Evolutionary conservation across 2,113 vertebrate species (phyloP).

Genomic region (Trogon melanurus): DNA sequence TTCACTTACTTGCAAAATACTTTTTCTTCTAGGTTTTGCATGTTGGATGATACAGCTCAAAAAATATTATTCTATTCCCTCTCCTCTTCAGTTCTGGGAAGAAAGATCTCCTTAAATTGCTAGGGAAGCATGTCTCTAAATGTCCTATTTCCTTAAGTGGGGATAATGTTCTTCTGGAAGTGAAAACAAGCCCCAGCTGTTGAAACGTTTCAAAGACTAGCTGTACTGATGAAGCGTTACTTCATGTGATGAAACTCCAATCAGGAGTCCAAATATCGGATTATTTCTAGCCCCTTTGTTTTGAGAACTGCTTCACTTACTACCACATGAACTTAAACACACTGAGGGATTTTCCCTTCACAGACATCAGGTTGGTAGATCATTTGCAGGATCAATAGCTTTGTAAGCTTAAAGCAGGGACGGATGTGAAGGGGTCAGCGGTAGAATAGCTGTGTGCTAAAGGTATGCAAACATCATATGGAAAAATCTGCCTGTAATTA

Average conservation of each 20-base stretch:
- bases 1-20: background rate
- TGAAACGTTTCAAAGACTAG: background rate
- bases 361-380: background rate
- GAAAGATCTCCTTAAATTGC: background rate
- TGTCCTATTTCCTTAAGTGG: slow-evolving; percentile 10
- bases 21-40: background rate
- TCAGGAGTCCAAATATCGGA: background rate
- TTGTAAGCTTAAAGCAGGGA: background rate
- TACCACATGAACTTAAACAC: background rate
- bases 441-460: background rate
- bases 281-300: background rate
- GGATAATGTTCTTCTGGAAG: background rate
- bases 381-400: background rate
- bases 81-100: background rate
- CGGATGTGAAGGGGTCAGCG: background rate
- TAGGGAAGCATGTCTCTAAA: background rate
- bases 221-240: background rate
- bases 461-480: background rate
- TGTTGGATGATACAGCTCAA: background rate
- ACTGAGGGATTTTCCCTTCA: background rate
- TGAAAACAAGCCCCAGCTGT: background rate
- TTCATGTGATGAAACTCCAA: background rate
- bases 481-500: background rate
- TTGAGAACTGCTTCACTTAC: background rate
- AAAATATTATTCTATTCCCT: background rate